phyloP scores from a whole-genome alignment of 1,140 invertebrate genomes.

The Dendroctonus ponderosae region DNA sequence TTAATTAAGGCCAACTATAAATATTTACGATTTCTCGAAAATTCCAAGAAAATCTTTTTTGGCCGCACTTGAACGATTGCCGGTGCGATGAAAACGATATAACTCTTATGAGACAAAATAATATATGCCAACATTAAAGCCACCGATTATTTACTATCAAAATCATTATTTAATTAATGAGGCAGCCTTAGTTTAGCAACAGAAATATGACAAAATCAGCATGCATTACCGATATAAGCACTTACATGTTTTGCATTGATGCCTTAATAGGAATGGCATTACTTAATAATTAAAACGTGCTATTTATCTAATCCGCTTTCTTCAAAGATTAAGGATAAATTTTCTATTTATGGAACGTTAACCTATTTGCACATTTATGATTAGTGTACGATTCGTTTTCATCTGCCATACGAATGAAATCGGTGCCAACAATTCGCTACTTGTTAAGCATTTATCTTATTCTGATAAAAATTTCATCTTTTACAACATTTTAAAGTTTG shows the following conservation, averaged over 20 bases:
- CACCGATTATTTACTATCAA: neutral
- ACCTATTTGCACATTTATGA: constrained; percentile 9
- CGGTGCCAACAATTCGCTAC: no score
- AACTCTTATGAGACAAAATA: no score
- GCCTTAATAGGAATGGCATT: constrained; percentile 9
- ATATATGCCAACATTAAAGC: neutral
- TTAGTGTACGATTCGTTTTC: no score
- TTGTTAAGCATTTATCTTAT: no score
- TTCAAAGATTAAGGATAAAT: constrained; percentile 20
- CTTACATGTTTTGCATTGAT: constrained; percentile 17
- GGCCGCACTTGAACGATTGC: no score
- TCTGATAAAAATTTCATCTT: no score
- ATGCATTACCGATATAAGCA: neutral
- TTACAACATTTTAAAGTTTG: no score
- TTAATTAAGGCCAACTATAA: no score
- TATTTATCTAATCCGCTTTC: constrained; percentile 20
- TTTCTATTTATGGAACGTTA: constrained; percentile 11
- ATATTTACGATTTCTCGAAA: no score
- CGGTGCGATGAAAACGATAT: no score
- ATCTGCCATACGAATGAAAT: no score
- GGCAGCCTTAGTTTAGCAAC: constrained; percentile 7
- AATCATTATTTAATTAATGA: constrained; percentile 3
- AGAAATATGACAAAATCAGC: constrained; percentile 7
- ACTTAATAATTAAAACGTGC: constrained; percentile 22
- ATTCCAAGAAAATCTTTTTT: no score